These are phyloP conservation scores for Drosophila athabasca DNA, from an alignment of 1,140 invertebrate species.

Conservation along the genomic window DNA sequence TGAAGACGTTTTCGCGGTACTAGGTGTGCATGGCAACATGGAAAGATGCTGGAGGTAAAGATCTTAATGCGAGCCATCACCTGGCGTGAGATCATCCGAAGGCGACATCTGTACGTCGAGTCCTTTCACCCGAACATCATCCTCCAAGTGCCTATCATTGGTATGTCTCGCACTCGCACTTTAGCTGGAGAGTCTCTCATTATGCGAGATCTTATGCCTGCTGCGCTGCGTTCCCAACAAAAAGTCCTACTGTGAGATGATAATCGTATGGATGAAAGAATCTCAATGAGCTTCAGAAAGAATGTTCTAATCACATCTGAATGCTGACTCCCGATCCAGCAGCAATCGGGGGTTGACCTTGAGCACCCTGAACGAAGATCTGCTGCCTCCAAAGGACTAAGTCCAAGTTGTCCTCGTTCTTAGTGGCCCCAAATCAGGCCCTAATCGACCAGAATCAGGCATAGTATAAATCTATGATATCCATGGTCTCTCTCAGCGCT, in stretches of 20 bases:
- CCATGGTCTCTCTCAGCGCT: too few relatives aligned
- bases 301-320: conserved; percentile 5
- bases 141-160: conserved; percentile 73
- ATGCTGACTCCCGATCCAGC: conserved; percentile 6
- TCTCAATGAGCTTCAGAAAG: conserved; percentile 47
- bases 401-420: conserved; percentile 24
- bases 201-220: conserved; percentile 41
- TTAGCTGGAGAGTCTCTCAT: background rate
- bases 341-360: conserved; percentile 45
- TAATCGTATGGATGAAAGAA: conserved; percentile 49
- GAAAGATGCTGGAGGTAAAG: conserved; percentile 43
- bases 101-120: conserved; percentile 58
- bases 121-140: conserved; percentile 70
- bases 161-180: conserved; percentile 20
- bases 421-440: too few relatives aligned
- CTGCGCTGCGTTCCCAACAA: conserved; percentile 44
- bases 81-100: conserved; percentile 39
- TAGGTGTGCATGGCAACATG: conserved; percentile 38
- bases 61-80: conserved; percentile 38
- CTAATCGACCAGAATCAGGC: too few relatives aligned
- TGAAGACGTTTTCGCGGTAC: too few relatives aligned
- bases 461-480: too few relatives aligned
- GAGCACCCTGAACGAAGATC: conserved; percentile 7
- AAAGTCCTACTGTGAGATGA: conserved; percentile 54
- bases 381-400: conserved; percentile 35